phyloP scores from a whole-genome alignment of 2,888 invertebrate species.

The Hyposoter didymator region DNA sequence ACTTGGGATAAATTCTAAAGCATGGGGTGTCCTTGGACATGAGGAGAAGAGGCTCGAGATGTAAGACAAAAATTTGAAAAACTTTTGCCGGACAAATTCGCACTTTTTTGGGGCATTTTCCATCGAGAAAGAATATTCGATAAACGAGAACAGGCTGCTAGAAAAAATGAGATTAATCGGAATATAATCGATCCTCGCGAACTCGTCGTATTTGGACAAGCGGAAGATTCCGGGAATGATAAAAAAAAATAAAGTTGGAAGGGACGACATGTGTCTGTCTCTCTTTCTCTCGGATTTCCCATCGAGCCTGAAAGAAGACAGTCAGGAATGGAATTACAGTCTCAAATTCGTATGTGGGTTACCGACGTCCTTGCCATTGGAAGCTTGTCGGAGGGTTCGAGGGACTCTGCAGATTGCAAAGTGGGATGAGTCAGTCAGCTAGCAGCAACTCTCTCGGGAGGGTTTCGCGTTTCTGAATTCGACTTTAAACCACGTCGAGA shows the following conservation, averaged over 20 bases:
- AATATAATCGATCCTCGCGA: neutral
- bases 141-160: neutral
- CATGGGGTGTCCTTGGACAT: slow-evolving; percentile 27
- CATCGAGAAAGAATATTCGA: neutral
- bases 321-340: slow-evolving; percentile 68
- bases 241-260: slow-evolving; percentile 11
- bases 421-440: slow-evolving; percentile 53
- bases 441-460: slow-evolving; percentile 72
- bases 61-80: slow-evolving; percentile 1
- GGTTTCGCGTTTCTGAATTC: slow-evolving; percentile 81
- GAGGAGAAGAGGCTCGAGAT: neutral
- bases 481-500: slow-evolving; percentile 81
- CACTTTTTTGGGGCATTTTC: neutral
- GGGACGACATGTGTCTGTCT: neutral
- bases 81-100: slow-evolving; percentile 18
- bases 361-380: slow-evolving; percentile 64
- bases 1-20: slow-evolving; percentile 73
- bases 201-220: neutral
- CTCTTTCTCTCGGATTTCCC: slow-evolving; percentile 30
- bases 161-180: neutral
- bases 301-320: slow-evolving; percentile 54
- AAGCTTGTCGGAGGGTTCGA: slow-evolving; percentile 59
- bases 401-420: slow-evolving; percentile 54
- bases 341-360: slow-evolving; percentile 69
- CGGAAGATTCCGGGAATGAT: neutral